These are phyloP conservation scores for Paragorgia papillata DNA, from an alignment of 92 coral and sea anemone species.

Conservation along the genomic window DNA sequence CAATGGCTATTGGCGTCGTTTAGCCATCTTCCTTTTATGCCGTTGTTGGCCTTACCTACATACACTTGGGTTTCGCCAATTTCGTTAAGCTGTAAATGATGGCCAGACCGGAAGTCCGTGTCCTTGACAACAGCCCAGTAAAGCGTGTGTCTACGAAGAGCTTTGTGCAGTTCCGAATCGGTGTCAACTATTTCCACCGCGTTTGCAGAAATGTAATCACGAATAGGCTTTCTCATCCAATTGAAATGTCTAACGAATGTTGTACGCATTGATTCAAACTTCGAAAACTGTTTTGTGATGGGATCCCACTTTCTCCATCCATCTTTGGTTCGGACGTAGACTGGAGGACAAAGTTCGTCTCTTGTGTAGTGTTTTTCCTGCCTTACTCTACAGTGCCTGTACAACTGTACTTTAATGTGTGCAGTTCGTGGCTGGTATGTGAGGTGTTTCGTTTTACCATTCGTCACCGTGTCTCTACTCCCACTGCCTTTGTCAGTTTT, in stretches of 20 bases:
- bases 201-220: neutral
- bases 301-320: neutral
- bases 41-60: slow-evolving; percentile 19
- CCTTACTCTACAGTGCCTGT: neutral
- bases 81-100: neutral
- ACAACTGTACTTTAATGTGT: neutral
- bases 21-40: slow-evolving; percentile 4
- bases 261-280: neutral
- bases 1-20: neutral
- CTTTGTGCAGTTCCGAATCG: neutral
- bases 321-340: neutral
- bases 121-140: slow-evolving; percentile 26
- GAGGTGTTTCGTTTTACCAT: neutral
- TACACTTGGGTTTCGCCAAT: slow-evolving; percentile 27
- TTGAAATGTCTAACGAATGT: neutral
- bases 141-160: neutral
- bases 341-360: neutral
- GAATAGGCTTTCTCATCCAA: neutral
- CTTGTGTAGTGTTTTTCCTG: neutral
- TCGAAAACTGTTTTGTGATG: neutral
- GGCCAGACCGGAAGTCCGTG: neutral
- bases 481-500: neutral
- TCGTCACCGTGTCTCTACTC: neutral
- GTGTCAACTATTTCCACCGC: neutral
- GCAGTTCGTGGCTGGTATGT: slow-evolving; percentile 1